Base-by-base conservation (phyloP, 2,888 invertebrate genomes). In the Pseudococcus jackbeardsleyi region DNA sequence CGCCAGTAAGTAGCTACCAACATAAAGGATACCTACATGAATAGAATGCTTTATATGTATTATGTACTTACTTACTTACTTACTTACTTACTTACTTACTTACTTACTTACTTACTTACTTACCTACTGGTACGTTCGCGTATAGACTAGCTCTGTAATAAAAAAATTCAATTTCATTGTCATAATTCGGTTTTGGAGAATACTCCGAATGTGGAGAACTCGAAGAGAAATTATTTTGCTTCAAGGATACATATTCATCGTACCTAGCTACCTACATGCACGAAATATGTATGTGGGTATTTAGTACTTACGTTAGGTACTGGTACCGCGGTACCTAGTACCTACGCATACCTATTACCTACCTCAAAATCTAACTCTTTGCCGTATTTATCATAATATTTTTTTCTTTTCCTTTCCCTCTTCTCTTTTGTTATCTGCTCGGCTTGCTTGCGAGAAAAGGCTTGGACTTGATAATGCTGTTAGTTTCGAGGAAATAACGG, bases 161-260 rank as follows among this genome's bases (percentile, higher is more conserved):
- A 82, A 82, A 82, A 82, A 82, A 82, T 82, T 82, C 79, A 82
- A 82, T 82, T 82, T 82, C 79, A 82, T 82, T 82, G 79, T 82
- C 79, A 82, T 82, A 82, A 82, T 82, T 82, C 79, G 79, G 79
- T 46, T 82, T 82, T 11, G 19, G 46, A 82, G 46, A 82, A 82
- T 82, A 77, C 77, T 77, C 15, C 8, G 33, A 39, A 77, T 39
- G 15, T 64, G 64, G 22, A 79, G 42, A 33, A 42, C 42, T 42
- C 8, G 42, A 79, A 42, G 19, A 12, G 79, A n/a, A 39, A 79
- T 79, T 79, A 82, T 82, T 82, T 46, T 22, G 72, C 72, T 72
- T 72, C 72, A 39, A 72, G 68, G 72, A 72, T 72, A 72, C 15
- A 64, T 19, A 33, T 33, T 33, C 26, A 3, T 33, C 26, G 26